Evolutionary conservation across 30 jellyfish, hydroid and myxozoan species (phyloP), one percentile per base, ranked within the genome.

Genomic region (Clytia hemisphaerica): DNA sequence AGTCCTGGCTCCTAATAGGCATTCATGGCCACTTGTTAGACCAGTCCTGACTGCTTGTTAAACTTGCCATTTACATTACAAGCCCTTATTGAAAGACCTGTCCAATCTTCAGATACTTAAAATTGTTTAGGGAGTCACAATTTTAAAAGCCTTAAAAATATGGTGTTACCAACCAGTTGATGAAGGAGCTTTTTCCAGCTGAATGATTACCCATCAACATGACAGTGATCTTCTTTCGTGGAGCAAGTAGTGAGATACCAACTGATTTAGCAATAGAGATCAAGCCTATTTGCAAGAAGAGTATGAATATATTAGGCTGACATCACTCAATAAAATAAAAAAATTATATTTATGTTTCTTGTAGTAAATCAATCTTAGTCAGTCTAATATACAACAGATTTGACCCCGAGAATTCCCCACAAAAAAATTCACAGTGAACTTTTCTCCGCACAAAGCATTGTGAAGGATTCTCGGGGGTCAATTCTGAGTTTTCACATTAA

Each of bases 161-260:
- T n/a, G n/a, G n/a, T n/a, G 6, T 24, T 19, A 9, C 76, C 49
- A 35, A 85, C 97, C 97, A 87, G 51, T 87, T 87, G 35, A 87
- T 80, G 47, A 87, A 87, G 1, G 97, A 87, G 58, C 97, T 87
- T 66, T 87, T 87, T 54, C 97, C 97, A 38, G 97, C 97, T 2
- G 97, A 87, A 55, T 87, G 97, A 58, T 87, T 87, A 10, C 97
- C 97, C 97, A 87, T 87, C 67, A 87, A 63, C 97, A 87, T 87
- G 12, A 87, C 94, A 1, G 97, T 87, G 58, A 87, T 87, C 74
- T 87, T 87, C 55, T 87, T 87, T 45, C 97, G 80, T 45, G 97
- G 97, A 5, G 97, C 97, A 37, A 87, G 92, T 4, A 87, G 71
- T 24, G 77, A 53, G 38, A 87, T 80, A 7, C 91, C 97, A 32